A percentile compares a stretch with the other conserved stretches of the same genome.
phyloP scores from a whole-genome alignment of 2,888 invertebrate genomes.

The Seira musarum region DNA sequence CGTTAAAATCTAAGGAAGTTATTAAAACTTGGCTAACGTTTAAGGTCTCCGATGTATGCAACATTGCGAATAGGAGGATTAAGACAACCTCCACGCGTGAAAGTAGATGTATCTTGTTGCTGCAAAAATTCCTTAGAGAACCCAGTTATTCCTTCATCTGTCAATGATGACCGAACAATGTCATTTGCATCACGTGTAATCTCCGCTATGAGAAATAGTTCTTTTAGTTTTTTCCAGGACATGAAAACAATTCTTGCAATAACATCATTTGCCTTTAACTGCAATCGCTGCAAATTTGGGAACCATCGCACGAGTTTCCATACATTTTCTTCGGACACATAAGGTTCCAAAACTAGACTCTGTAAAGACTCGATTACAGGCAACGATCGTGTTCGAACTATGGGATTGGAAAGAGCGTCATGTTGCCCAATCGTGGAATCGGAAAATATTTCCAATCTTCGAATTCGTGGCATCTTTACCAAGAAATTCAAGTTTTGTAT shows the following conservation, averaged over 20 bases:
- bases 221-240: constrained; percentile 39
- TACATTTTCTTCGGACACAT: constrained; percentile 38
- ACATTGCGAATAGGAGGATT: no score
- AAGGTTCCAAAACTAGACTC: constrained; percentile 34
- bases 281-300: constrained; percentile 41
- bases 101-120: background rate
- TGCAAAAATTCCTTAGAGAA: constrained; percentile 39
- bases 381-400: constrained; percentile 26
- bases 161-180: constrained; percentile 43
- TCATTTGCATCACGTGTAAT: constrained; percentile 46
- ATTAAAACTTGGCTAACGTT: constrained; percentile 42
- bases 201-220: constrained; percentile 50
- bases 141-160: constrained; percentile 60
- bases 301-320: constrained; percentile 47
- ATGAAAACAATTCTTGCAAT: constrained; percentile 45
- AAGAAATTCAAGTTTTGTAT: constrained; percentile 33
- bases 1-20: background rate
- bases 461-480: constrained; percentile 26
- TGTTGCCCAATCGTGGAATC: constrained; percentile 43
- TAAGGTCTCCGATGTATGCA: constrained; percentile 54
- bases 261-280: constrained; percentile 48
- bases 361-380: constrained; percentile 13
- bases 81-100: no score
- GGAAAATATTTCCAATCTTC: constrained; percentile 36
- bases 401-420: constrained; percentile 38